Evolutionary conservation across 2,113 vertebrate species (phyloP).

Genomic region (Hyperopisus bebe): DNA sequence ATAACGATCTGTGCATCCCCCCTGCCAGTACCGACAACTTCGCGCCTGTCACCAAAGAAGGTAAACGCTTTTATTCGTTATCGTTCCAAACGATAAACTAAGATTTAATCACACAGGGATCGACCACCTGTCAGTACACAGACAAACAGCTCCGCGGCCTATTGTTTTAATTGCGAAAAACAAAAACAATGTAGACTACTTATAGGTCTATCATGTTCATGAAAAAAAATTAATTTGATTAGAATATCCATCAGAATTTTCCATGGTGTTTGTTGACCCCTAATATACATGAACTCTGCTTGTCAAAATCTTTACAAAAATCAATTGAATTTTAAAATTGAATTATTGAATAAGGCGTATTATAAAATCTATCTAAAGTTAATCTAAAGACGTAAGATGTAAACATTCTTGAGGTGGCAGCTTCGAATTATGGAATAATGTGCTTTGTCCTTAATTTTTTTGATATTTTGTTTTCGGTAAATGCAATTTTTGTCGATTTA

Average conservation of each 20-base stretch:
- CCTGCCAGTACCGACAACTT: conserved; percentile 71
- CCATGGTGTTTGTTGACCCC: neutral
- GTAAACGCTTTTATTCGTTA: conserved; percentile 48
- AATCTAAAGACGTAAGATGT: neutral
- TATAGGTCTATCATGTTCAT: neutral
- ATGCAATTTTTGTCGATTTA: neutral
- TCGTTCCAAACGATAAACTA: neutral
- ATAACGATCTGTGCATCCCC: conserved; percentile 93
- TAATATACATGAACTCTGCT: neutral
- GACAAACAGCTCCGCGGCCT: neutral
- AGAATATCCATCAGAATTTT: neutral
- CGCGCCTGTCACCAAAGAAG: conserved; percentile 74
- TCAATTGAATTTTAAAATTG: neutral
- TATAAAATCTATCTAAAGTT: neutral
- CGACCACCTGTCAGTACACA: neutral
- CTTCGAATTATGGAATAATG: neutral
- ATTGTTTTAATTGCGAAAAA: neutral
- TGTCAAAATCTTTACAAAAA: neutral
- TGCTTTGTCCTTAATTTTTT: neutral
- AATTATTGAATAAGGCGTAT: neutral
- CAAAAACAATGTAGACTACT: neutral
- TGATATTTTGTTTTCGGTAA: neutral
- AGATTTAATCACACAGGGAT: neutral
- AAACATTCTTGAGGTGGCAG: neutral
- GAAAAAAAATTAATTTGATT: neutral